These are phyloP conservation scores for Manis javanica DNA, from an alignment of 2,797 vertebrate genomes.

Conservation along the genomic window DNA sequence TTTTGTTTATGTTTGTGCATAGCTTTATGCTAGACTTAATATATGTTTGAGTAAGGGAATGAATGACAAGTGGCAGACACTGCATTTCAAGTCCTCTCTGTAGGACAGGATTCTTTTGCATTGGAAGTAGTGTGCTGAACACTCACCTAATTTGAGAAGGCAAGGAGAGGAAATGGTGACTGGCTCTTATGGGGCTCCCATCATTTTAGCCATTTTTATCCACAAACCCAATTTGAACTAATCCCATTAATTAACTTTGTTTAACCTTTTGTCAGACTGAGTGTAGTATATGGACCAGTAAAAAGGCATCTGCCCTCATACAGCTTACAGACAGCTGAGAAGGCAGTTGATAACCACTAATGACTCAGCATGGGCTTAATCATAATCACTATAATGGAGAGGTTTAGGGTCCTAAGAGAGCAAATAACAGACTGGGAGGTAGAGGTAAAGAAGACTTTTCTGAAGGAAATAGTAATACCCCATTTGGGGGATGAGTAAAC, in stretches of 20 bases:
- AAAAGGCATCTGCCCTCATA: neutral
- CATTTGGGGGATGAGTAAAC: neutral
- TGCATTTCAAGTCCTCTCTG: neutral
- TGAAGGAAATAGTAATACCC: neutral
- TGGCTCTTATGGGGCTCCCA: neutral
- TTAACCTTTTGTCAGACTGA: neutral
- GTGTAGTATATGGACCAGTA: neutral
- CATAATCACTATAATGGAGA: neutral
- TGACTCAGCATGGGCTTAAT: conserved; percentile 15
- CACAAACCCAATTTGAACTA: conserved; percentile 25
- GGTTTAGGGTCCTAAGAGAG: neutral
- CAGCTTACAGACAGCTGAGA: neutral
- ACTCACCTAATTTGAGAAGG: neutral
- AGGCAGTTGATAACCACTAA: neutral
- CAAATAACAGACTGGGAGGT: neutral
- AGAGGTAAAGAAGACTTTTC: neutral
- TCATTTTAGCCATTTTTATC: conserved; percentile 54
- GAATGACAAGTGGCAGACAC: neutral
- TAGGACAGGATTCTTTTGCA: neutral
- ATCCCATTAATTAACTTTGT: conserved; percentile 40
- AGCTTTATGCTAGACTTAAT: neutral
- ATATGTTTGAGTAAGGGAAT: neutral
- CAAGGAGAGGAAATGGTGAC: neutral
- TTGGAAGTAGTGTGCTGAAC: neutral
- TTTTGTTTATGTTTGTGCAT: neutral